Percentiles rank a stretch among this genome's conserved stretches.
phyloP scores from a whole-genome alignment of 2,113 vertebrate species.

The Morone chrysops region DNA sequence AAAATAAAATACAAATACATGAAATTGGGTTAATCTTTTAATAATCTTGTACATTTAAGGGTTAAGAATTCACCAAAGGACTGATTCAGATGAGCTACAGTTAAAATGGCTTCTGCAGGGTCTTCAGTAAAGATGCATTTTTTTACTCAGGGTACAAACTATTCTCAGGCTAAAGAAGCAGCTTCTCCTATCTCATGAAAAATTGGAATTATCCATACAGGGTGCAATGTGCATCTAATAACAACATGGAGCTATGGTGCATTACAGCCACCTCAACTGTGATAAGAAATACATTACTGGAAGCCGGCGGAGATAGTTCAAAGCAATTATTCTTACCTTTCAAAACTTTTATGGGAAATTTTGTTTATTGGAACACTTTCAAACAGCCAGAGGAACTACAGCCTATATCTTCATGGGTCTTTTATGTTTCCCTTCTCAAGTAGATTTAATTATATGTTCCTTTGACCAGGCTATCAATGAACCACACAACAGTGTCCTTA shows the following conservation, averaged over 20 bases:
- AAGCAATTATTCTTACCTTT: constrained; percentile 44
- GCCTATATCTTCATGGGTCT: neutral
- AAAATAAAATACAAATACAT: too few species aligned
- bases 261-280: constrained; percentile 7
- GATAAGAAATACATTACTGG: constrained; percentile 60
- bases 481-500: constrained; percentile 35
- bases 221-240: constrained; percentile 46
- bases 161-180: neutral
- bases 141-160: constrained; percentile 14
- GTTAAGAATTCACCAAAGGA: too few species aligned
- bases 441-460: constrained; percentile 47
- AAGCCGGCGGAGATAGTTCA: constrained; percentile 22
- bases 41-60: too few species aligned
- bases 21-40: too few species aligned
- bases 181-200: constrained; percentile 18
- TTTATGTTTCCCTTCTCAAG: neutral
- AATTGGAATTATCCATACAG: constrained; percentile 39
- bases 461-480: constrained; percentile 32
- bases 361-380: constrained; percentile 10
- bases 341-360: constrained; percentile 24
- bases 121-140: constrained; percentile 1
- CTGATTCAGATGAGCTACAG: neutral
- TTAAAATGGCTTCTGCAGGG: neutral
- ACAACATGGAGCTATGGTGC: constrained; percentile 5
- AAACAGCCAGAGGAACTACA: constrained; percentile 21